phyloP scores from a whole-genome alignment of 2,888 invertebrate genomes.

The Oxystoma pomonae region DNA sequence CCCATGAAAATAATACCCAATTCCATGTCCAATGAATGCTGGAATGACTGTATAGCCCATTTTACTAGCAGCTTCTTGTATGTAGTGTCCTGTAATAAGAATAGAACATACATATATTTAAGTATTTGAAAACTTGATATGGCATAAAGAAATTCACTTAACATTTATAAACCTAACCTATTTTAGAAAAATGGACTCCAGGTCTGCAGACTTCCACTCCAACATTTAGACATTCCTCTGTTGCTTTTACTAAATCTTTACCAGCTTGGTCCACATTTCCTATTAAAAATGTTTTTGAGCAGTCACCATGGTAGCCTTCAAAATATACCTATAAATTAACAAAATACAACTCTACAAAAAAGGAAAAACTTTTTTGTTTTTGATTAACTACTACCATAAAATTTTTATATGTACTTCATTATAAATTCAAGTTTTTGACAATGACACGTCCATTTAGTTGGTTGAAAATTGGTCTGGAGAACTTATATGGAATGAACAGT shows the following conservation, averaged over 20 bases:
- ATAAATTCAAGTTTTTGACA: too few relatives aligned
- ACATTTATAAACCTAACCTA: too few relatives aligned
- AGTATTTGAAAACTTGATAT: not conserved
- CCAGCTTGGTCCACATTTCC: conserved; percentile 78
- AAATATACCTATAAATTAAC: conserved; percentile 59
- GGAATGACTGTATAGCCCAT: conserved; percentile 68
- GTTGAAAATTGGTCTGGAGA: too few relatives aligned
- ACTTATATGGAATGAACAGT: too few relatives aligned
- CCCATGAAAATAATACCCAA: conserved; percentile 89
- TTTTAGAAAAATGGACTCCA: conserved; percentile 54
- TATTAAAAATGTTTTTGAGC: conserved; percentile 81
- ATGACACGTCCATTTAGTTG: too few relatives aligned
- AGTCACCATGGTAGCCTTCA: conserved; percentile 89
- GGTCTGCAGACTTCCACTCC: conserved; percentile 61
- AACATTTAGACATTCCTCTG: conserved; percentile 66
- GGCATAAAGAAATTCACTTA: not conserved
- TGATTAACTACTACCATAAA: too few relatives aligned
- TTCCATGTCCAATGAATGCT: conserved; percentile 87
- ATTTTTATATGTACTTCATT: too few relatives aligned
- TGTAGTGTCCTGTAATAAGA: conserved; percentile 44
- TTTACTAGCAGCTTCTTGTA: conserved; percentile 60
- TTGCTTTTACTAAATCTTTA: conserved; percentile 61
- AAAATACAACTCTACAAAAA: too few relatives aligned
- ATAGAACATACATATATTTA: too few relatives aligned
- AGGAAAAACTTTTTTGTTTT: too few relatives aligned